Conservation (phyloP, 2,888 invertebrate genomes). For the Dugesia japonica region DNA sequence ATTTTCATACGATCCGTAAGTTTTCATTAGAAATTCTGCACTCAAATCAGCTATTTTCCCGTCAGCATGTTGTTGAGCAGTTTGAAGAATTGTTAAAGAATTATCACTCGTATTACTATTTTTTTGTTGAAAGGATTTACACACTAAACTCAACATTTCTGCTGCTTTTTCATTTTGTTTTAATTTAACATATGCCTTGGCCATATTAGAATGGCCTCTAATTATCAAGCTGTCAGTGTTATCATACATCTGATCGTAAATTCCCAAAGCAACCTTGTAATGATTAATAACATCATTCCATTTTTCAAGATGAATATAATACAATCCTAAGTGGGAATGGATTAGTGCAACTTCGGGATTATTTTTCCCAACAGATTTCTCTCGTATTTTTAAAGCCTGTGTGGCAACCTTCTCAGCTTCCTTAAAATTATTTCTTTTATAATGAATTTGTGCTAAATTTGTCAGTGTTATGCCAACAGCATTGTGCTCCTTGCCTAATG, state of each 20-base stretch:
- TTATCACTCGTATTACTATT: constrained; percentile 8
- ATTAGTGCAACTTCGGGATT: not conserved
- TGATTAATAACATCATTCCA: constrained; percentile 6
- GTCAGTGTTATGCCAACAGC: not conserved
- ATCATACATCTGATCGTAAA: constrained; percentile 13
- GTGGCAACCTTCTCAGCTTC: not conserved
- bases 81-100: not conserved
- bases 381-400: not conserved
- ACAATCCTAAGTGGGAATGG: not conserved
- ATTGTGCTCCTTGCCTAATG: constrained; percentile 4
- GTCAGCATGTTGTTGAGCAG: not conserved
- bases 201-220: not conserved
- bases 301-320: not conserved
- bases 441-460: not conserved
- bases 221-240: not conserved
- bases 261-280: not conserved
- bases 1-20: not conserved
- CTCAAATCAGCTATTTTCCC: not conserved
- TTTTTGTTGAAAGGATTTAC: not conserved
- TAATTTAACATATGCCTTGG: not conserved
- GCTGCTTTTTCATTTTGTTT: not conserved
- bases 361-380: not conserved
- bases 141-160: not conserved
- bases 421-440: not conserved
- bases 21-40: not conserved